Percentiles rank a stretch among this genome's conserved stretches.
phyloP scores from a whole-genome alignment of 2,888 invertebrate species.

The Eupithecia abbreviata region DNA sequence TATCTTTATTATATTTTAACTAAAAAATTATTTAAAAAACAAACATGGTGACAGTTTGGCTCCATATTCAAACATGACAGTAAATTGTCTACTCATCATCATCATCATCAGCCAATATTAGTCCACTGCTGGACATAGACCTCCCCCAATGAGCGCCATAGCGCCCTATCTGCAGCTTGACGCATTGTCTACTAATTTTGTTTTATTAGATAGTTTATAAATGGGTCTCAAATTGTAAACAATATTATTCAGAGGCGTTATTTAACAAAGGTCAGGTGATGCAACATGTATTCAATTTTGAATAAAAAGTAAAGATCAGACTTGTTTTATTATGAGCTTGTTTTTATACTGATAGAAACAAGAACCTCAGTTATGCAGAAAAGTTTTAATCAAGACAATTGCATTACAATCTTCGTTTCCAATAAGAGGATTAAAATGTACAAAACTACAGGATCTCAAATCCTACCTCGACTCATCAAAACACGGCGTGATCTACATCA shows the following conservation, averaged over 20 bases:
- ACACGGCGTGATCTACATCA: slow-evolving; percentile 72
- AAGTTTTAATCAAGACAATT: not conserved
- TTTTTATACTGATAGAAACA: not conserved
- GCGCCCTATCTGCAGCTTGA: no score
- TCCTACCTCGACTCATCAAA: slow-evolving; percentile 63
- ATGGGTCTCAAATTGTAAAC: not conserved
- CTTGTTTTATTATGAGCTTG: not conserved
- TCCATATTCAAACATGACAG: not conserved
- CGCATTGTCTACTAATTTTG: not conserved
- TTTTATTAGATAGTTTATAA: no score
- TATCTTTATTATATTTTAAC: not conserved
- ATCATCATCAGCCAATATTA: no score
- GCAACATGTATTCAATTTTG: not conserved
- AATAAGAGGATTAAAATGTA: not conserved
- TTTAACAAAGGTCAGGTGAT: not conserved
- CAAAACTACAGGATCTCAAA: slow-evolving; percentile 60
- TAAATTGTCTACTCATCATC: not conserved
- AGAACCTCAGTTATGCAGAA: not conserved
- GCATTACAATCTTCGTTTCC: not conserved
- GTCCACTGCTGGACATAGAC: no score
- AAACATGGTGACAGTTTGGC: not conserved
- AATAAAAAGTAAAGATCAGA: not conserved
- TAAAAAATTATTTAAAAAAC: not conserved
- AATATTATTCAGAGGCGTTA: not conserved
- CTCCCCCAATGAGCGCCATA: no score